A percentile compares a stretch with the other conserved stretches of the same genome.
Evolutionary conservation across 2,113 vertebrate genomes (phyloP).

Genomic region (Serinus canaria): DNA sequence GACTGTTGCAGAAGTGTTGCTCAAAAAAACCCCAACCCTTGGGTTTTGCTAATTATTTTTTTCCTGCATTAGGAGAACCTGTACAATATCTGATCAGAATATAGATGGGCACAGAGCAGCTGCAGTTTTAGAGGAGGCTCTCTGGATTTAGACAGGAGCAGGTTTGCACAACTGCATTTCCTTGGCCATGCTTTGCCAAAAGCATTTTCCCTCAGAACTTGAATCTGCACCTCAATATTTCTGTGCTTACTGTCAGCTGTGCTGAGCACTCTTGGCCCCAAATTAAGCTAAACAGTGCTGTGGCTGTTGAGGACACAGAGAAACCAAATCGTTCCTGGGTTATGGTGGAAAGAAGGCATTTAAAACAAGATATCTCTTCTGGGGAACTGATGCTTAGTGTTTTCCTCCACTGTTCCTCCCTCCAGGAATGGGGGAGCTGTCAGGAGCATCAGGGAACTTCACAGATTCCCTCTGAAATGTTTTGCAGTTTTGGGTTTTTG

Average conservation of each 20-base stretch:
- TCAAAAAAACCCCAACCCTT: not conserved
- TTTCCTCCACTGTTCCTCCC: not conserved
- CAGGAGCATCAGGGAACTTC: not conserved
- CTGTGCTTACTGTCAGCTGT: not conserved
- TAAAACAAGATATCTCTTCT: not conserved
- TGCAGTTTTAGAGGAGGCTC: not conserved
- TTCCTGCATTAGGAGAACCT: not conserved
- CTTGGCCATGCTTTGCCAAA: not conserved
- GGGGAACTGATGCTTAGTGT: not conserved
- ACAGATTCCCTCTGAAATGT: not conserved
- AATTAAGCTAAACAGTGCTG: not conserved
- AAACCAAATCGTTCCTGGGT: not conserved
- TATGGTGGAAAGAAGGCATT: not conserved
- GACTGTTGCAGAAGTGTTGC: not conserved
- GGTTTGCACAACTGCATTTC: not conserved
- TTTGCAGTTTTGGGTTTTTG: not conserved
- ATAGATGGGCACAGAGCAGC: not conserved
- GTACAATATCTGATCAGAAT: not conserved
- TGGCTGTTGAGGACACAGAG: not conserved
- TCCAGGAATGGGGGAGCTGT: not conserved
- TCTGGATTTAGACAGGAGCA: not conserved
- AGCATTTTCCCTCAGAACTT: not conserved
- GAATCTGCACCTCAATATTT: not conserved
- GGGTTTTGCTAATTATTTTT: not conserved
- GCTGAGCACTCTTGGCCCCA: not conserved